A percentile compares a stretch with the other conserved stretches of the same genome.
Evolutionary conservation across 2,113 vertebrate species (phyloP).

Genomic region (Pterophyllum scalare): DNA sequence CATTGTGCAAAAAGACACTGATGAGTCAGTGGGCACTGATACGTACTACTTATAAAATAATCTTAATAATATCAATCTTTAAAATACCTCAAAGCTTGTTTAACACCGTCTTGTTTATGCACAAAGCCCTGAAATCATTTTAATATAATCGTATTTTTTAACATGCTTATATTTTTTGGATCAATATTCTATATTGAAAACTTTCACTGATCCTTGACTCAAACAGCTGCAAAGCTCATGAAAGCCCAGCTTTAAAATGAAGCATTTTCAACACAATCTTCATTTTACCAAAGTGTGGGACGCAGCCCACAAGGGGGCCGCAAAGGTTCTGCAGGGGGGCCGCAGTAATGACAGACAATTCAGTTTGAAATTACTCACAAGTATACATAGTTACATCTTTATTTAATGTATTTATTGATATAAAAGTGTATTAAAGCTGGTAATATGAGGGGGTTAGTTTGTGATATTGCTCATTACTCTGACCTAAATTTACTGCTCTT

Average conservation of each 20-base stretch:
- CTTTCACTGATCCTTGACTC: neutral
- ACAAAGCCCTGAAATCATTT: rapidly evolving
- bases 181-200: neutral
- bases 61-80: no score
- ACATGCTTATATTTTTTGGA: neutral
- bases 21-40: neutral
- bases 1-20: no score
- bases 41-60: neutral
- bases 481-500: no score
- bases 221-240: neutral
- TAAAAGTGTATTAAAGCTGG: no score
- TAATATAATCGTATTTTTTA: neutral
- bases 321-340: no score
- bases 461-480: no score
- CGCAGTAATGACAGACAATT: no score
- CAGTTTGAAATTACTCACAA: no score
- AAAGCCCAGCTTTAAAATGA: neutral
- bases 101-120: neutral
- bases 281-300: neutral
- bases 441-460: no score
- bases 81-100: neutral
- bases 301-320: no score
- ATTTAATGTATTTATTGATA: no score
- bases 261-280: neutral
- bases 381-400: no score